Conservation (phyloP, 2,888 invertebrate genomes). For the Andrena hattorfiana region DNA sequence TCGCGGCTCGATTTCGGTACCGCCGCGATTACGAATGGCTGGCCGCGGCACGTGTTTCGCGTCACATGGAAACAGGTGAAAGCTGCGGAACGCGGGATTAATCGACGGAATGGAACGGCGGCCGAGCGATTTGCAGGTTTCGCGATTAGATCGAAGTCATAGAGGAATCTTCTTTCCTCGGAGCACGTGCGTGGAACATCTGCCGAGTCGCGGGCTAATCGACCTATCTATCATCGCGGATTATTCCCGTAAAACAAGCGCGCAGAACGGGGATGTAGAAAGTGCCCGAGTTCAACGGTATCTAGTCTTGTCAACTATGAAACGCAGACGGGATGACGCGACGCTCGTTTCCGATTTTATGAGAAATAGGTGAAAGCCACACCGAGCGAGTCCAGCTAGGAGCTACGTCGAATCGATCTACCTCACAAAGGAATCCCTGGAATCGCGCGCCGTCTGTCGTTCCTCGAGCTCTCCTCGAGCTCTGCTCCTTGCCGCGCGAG, state of each 20-base stretch:
- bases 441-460: slow-evolving; percentile 33
- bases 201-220: slow-evolving; percentile 27
- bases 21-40: slow-evolving; percentile 49
- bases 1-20: slow-evolving; percentile 49
- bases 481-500: neutral
- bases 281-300: neutral
- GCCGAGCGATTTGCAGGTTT: slow-evolving; percentile 30
- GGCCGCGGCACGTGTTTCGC: slow-evolving; percentile 59
- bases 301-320: slow-evolving; percentile 27
- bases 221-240: slow-evolving; percentile 40
- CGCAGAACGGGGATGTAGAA: slow-evolving; percentile 16
- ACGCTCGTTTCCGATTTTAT: slow-evolving; percentile 52
- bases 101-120: slow-evolving; percentile 42
- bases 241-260: slow-evolving; percentile 31
- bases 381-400: neutral
- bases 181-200: slow-evolving; percentile 24
- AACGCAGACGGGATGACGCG: neutral
- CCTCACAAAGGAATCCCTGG: slow-evolving; percentile 45
- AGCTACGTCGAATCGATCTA: slow-evolving; percentile 34
- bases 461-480: slow-evolving; percentile 7
- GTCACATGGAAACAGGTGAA: slow-evolving; percentile 59
- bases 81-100: slow-evolving; percentile 52
- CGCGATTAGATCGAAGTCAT: slow-evolving; percentile 20
- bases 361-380: slow-evolving; percentile 66
- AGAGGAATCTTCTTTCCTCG: slow-evolving; percentile 2